phyloP scores from a whole-genome alignment of 2,797 vertebrate species.

The Poliocrania exsul region DNA sequence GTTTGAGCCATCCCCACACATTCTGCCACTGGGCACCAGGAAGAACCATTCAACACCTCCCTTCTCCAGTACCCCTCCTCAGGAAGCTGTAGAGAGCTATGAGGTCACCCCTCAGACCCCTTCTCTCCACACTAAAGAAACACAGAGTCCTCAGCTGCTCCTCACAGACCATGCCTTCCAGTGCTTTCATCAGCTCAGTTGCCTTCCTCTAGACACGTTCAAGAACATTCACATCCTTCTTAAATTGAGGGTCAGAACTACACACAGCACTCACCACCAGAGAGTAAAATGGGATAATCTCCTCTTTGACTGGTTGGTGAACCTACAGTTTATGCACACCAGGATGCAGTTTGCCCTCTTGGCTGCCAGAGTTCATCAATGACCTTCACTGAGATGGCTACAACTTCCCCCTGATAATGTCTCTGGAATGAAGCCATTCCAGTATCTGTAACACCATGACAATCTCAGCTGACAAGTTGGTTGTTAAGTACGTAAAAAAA shows the following conservation, averaged over 20 bases:
- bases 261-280: accelerated
- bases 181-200: not conserved
- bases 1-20: accelerated
- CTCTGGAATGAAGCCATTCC: not conserved
- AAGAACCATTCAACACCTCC: not conserved
- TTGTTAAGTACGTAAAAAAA: accelerated
- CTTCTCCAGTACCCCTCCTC: not conserved
- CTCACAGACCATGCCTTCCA: not conserved
- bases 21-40: not conserved
- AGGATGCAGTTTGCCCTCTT: not conserved
- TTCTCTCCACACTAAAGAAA: not conserved
- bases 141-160: not conserved
- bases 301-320: not conserved
- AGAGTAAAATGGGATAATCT: not conserved
- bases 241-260: not conserved
- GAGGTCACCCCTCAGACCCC: not conserved
- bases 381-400: too few species aligned
- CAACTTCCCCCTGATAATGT: accelerated
- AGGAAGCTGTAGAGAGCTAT: not conserved
- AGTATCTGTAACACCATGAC: not conserved
- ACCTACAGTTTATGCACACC: not conserved
- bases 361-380: not conserved
- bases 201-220: not conserved
- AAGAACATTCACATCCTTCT: not conserved
- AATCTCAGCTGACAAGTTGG: accelerated